Evolutionary conservation across 1,140 invertebrate species (phyloP), one percentile per base, ranked within the genome.

Genomic region (Nebria ingens): DNA sequence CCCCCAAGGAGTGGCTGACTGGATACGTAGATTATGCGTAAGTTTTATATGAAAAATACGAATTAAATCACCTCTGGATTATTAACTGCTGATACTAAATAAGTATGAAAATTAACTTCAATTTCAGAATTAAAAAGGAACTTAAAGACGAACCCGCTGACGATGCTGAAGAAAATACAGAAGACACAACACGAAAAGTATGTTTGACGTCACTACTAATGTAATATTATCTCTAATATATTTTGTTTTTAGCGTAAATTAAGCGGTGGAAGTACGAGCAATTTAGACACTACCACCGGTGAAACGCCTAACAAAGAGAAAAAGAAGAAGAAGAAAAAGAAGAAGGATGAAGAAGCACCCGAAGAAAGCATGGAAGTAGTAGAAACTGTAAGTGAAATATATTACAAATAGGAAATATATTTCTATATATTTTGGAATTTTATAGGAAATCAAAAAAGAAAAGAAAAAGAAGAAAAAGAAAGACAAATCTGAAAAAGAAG

Each of bases 1-100:
- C 97, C 2, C 96, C 96, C 0, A 71, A 80, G 52, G 86, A 93
- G 67, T 98, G 92, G 89, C 66, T 91, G 3, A 79, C 82, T 15
- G 79, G 79, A 58, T 87, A 85, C 62, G 76, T 82, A 1, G 84
- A 88, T 65, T 86, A 81, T 63, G 70, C 67, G 59, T 65, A 70
- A 55, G 70, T 60, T 38, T 22, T 25, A 15, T 19, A 12, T 15
- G 54, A 54, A 34, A 49, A 21, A 56, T 53, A 22, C n/a, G n/a
- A n/a, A 51, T 22, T 53, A 51, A 45, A 42, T 38, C 45, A 56
- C 17, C 53, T 17, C 15, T 11, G 22, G 1, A 29, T 52, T 2
- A 21, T 19, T 20, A 20, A 53, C 20, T 53, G 21, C 45, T 58
- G 38, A 11, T n/a, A n/a, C n/a, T n/a, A n/a, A n/a, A 17, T n/a